A percentile compares a stretch with the other conserved stretches of the same genome.
phyloP scores from a whole-genome alignment of 1,140 invertebrate genomes.

The Diploscapter pachys region DNA sequence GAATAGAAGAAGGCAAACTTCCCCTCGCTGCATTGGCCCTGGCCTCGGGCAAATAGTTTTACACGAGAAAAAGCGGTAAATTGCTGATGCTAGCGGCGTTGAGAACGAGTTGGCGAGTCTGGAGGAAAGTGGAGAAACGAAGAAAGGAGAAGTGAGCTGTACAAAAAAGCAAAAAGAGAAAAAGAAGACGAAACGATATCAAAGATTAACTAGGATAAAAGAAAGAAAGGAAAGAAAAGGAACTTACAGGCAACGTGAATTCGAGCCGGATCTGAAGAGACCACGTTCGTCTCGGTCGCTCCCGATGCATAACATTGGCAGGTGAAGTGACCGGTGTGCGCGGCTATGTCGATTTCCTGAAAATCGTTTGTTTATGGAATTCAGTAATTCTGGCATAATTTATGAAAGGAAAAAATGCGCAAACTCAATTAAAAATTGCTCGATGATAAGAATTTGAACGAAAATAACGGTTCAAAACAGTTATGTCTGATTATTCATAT shows the following conservation, averaged over 20 bases:
- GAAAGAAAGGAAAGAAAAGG: not conserved
- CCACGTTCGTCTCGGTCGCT: constrained; percentile 29
- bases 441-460: too few relatives aligned
- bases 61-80: too few relatives aligned
- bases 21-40: too few relatives aligned
- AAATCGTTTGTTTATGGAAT: not conserved
- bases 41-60: too few relatives aligned
- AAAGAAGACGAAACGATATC: not conserved
- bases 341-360: constrained; percentile 24
- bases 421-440: too few relatives aligned
- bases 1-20: too few relatives aligned
- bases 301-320: constrained; percentile 52
- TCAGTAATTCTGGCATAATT: too few relatives aligned
- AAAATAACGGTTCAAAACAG: too few relatives aligned
- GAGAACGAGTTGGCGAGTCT: not conserved
- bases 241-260: constrained; percentile 53
- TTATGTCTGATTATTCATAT: too few relatives aligned
- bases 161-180: not conserved
- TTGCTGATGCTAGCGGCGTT: too few relatives aligned
- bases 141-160: not conserved
- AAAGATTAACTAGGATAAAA: not conserved
- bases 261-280: constrained; percentile 49
- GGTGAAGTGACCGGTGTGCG: constrained; percentile 46
- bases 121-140: not conserved
- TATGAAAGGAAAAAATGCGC: too few relatives aligned